Evolutionary conservation across 2,888 invertebrate genomes (phyloP).

Genomic region (Cataglyphis cursor): DNA sequence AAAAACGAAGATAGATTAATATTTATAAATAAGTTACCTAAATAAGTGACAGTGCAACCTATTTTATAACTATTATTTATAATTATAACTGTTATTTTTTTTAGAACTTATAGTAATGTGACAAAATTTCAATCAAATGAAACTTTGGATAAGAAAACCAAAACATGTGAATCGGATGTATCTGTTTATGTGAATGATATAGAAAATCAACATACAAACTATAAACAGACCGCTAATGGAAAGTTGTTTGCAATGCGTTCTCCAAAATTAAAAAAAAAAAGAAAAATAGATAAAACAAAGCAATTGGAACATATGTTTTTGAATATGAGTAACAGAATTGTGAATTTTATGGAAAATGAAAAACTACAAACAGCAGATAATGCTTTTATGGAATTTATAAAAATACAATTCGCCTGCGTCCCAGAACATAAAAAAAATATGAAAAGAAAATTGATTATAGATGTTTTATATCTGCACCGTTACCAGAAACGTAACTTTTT

Average conservation of each 20-base stretch:
- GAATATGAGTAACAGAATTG: not conserved
- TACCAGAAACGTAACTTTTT: not conserved
- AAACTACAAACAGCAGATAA: not conserved
- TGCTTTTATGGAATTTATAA: slow-evolving; percentile 6
- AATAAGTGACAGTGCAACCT: not conserved
- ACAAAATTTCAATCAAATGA: not conserved
- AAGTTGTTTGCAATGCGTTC: not conserved
- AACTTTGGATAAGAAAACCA: not conserved
- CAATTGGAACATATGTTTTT: not conserved
- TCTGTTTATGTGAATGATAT: no score
- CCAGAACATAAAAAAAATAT: slow-evolving; percentile 19
- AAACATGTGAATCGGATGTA: no score
- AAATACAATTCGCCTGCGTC: not conserved
- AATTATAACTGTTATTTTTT: slow-evolving; percentile 10
- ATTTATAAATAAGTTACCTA: not conserved
- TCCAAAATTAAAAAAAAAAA: not conserved
- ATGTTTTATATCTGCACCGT: not conserved
- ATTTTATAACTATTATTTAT: not conserved
- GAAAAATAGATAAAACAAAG: not conserved
- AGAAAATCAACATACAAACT: no score
- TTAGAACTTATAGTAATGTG: slow-evolving; percentile 9
- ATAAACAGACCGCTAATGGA: no score
- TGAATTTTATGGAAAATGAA: not conserved
- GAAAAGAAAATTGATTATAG: not conserved
- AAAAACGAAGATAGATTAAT: not conserved